Conservation (phyloP, 1,140 invertebrate species). For the Saxidomus purpurata region DNA sequence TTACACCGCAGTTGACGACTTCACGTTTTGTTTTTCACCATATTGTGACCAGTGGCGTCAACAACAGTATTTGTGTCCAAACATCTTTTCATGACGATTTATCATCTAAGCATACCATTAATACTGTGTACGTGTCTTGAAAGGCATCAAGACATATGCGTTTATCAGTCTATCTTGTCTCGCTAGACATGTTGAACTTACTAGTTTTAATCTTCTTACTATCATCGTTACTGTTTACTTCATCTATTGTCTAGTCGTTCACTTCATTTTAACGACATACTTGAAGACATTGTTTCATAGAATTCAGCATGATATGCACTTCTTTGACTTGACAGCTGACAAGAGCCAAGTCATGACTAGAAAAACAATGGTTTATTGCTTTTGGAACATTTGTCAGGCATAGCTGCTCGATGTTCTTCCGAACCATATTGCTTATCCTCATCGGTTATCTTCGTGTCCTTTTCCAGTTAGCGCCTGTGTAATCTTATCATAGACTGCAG, state of each 20-base stretch:
- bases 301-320: constrained; percentile 67
- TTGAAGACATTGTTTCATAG: constrained; percentile 69
- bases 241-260: constrained; percentile 61
- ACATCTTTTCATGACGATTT: constrained; percentile 32
- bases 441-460: constrained; percentile 56
- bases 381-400: constrained; percentile 53
- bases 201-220: neutral
- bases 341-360: constrained; percentile 69
- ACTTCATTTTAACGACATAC: constrained; percentile 68
- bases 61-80: constrained; percentile 64
- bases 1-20: neutral
- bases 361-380: constrained; percentile 68
- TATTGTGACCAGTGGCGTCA: constrained; percentile 50
- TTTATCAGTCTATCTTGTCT: constrained; percentile 68
- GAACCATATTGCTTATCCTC: constrained; percentile 69
- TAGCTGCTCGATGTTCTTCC: constrained; percentile 57
- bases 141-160: constrained; percentile 65
- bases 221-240: constrained; percentile 28
- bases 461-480: constrained; percentile 45
- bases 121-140: constrained; percentile 58
- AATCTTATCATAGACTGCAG: constrained; percentile 45
- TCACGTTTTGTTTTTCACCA: constrained; percentile 52
- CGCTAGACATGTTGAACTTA: constrained; percentile 65
- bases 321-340: constrained; percentile 68
- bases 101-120: constrained; percentile 53